Evolutionary conservation across 2,888 invertebrate genomes (phyloP), one percentile per base, ranked within the genome.

Genomic region (Apeira syringaria): DNA sequence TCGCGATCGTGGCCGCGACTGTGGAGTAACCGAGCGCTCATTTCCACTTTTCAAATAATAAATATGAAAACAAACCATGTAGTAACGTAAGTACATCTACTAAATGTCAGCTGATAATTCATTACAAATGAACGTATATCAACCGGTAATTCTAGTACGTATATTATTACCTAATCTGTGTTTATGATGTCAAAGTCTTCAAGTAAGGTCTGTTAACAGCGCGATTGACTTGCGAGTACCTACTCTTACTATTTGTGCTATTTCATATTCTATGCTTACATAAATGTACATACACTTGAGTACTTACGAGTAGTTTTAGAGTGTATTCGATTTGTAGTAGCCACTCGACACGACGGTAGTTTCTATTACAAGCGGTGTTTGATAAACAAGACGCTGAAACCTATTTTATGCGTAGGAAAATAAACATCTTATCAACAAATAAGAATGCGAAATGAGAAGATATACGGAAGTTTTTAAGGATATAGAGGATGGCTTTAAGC

Each of bases 121-220:
- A 46, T 52, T 44, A 30, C 25, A 30, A 45, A 35, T 35, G 34
- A 45, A 35, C 39, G 34, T 45, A 29, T 35, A 15, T n/a, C n/a
- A 38, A 34, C 38, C 26, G 38, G 34, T 38, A 34, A 27, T 12
- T 22, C 12, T 13, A 38, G 15, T n/a, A 24, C 8, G 7, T 20
- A 20, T 39, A 29, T n/a, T 36, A 29, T 27, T 25, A 38, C 36
- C 15, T 45, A 30, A 38, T 20, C 34, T 45, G 30, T 35, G 38
- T 20, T 3, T 58, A 59, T 58, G 56, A 56, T 53, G 56, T 55
- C 59, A 54, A 50, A 54, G 54, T 52, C 50, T 45, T 56, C 45
- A 43, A 52, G 56, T 51, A 46, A 47, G 54, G 58, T 57, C 56
- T 56, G 60, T 59, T 57, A 60, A 59, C 53, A 57, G 39, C 46